phyloP scores from a whole-genome alignment of 2,888 invertebrate genomes.

The Pyrrhia umbra region DNA sequence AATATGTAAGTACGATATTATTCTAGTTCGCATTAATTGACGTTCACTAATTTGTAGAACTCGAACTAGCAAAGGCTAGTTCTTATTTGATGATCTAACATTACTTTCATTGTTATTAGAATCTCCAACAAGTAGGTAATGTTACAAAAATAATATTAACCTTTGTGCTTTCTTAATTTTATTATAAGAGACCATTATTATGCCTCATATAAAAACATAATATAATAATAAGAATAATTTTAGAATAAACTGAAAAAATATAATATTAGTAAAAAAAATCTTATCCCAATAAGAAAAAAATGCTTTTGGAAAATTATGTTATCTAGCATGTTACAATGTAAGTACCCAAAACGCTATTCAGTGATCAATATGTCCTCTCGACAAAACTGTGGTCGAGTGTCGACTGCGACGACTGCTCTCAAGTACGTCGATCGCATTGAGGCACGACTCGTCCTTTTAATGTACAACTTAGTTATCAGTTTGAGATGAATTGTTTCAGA shows the following conservation, averaged over 20 bases:
- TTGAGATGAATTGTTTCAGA: slow-evolving; percentile 34
- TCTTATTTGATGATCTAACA: too few species aligned
- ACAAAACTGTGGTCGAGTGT: slow-evolving; percentile 37
- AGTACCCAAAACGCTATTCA: slow-evolving; percentile 10
- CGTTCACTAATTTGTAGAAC: too few species aligned
- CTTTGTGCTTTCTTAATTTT: too few species aligned
- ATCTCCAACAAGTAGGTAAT: too few species aligned
- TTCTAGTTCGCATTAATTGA: background rate
- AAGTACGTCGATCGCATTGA: slow-evolving; percentile 29
- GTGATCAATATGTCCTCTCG: background rate
- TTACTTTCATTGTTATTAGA: too few species aligned
- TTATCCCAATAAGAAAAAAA: background rate
- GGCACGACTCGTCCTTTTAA: slow-evolving; percentile 46
- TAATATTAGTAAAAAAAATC: slow-evolving; percentile 2
- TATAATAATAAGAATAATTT: too few species aligned
- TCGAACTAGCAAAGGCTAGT: too few species aligned
- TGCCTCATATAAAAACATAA: too few species aligned
- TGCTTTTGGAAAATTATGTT: too few species aligned
- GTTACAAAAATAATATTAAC: too few species aligned
- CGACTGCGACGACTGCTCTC: slow-evolving; percentile 12
- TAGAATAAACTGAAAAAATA: too few species aligned
- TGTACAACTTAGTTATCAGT: slow-evolving; percentile 51
- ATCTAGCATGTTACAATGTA: background rate
- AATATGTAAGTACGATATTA: background rate
- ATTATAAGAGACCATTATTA: too few species aligned